These are phyloP conservation scores for Oxyura jamaicensis DNA, from an alignment of 2,113 vertebrate genomes.

Conservation along the genomic window DNA sequence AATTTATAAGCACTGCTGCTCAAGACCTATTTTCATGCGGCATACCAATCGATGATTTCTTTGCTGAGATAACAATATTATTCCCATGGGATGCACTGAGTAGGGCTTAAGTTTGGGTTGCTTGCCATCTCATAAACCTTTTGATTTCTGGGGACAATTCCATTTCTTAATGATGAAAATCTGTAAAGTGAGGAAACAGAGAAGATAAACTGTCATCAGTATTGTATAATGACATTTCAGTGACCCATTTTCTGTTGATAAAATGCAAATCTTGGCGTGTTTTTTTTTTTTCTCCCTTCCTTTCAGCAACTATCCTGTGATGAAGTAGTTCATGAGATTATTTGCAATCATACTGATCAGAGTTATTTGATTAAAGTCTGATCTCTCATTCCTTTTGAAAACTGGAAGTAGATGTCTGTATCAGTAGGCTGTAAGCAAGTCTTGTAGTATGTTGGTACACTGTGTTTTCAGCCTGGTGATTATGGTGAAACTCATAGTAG, in stretches of 20 bases:
- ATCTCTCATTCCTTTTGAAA: conserved; percentile 51
- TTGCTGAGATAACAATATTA: conserved; percentile 16
- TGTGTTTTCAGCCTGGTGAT: conserved; percentile 20
- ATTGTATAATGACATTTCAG: conserved; percentile 49
- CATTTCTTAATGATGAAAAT: conserved; percentile 19
- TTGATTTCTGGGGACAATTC: background rate
- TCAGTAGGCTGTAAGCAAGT: background rate
- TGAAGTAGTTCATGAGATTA: conserved; percentile 11
- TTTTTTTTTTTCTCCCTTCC: background rate
- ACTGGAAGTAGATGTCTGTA: conserved; percentile 5
- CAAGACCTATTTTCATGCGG: background rate
- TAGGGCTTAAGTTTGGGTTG: background rate
- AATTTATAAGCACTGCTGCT: background rate
- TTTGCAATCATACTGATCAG: conserved; percentile 34
- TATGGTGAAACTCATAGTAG: background rate
- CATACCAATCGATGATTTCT: background rate
- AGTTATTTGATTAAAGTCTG: conserved; percentile 29
- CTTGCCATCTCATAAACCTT: background rate
- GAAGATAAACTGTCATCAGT: background rate
- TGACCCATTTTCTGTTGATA: conserved; percentile 31
- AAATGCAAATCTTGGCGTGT: background rate
- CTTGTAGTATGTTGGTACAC: background rate
- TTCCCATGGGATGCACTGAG: background rate
- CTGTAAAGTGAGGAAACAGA: background rate
- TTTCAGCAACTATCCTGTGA: background rate